Base-by-base conservation (phyloP, 1,140 invertebrate genomes). In the Apocrypta bakeri region DNA sequence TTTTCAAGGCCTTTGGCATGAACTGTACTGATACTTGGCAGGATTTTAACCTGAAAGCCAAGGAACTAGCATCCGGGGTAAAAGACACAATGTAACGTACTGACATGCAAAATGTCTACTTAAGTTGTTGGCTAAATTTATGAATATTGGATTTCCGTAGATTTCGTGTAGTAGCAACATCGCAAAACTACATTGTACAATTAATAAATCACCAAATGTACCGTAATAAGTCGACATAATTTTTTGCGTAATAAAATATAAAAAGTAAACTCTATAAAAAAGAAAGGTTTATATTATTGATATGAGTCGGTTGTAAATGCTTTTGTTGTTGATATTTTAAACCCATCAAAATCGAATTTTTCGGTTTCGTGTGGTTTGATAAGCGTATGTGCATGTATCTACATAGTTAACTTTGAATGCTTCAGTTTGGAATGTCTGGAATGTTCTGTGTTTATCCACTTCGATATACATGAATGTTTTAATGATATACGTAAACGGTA, bases 1-100 rank as follows among this genome's bases (percentile, higher is more conserved):
- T 76, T 76, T 76, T 76, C 37, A 78, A 66, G 25, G 12, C 63
- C 29, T 37, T 66, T 78, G 76, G 37, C 76, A 66, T 37, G 24
- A 37, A 14, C 11, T 68, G 48, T 40, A 27, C 73, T 21, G 31
- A 2, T 25, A 74, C 33, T 73, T 73, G 71, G 24, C 71, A 73
- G 48, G 68, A 31, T 14, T 29, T 14, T 66, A 2, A 7, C 68
- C 17, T 9, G 31, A 71, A 75, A 27, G 48, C 42, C 4, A 21
- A 75, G n/a, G 12, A 61, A 33, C 31, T 27, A 9, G 21, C 25
- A 9, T 24, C n/a, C 14, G 21, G 71, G 14, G n/a, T 8, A 25
- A 8, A 4, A 48, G 37, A 40, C 37, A 73, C 71, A 73, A 75
- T 61, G 42, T 75, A 75, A 75, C 25, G n/a, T 25, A 48, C 24